Evolutionary conservation across 2,888 invertebrate species (phyloP), one percentile per base, ranked within the genome.

Genomic region (Xylota sylvarum): DNA sequence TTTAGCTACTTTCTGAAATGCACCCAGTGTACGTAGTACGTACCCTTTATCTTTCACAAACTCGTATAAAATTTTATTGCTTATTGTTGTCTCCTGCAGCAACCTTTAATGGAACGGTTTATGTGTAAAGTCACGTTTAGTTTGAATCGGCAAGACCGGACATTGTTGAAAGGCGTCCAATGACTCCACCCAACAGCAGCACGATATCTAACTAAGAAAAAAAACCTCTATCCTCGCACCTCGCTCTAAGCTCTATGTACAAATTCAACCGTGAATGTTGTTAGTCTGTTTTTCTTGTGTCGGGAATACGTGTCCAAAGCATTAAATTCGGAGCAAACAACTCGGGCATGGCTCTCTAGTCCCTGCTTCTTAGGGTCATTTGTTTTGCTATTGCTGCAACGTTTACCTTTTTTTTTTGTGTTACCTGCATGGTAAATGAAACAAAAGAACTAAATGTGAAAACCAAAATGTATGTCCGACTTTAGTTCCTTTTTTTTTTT

Each of bases 271-370:
- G 72, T 30, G 64, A 67, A 67, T 43, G 7, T 32, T 62, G 30
- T 74, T 37, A 14, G 40, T 40, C 52, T 56, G 56, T 70, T 27
- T 64, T 60, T 74, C 50, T 50, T 80, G 52, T 60, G 64, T 19
- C 23, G 58, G 27, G n/a, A 55, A 60, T 74, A 85, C 85, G 85
- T 85, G 85, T 76, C 27, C 46, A 40, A 70, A 76, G 81, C 85
- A 85, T 76, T 76, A 81, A 81, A 77, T 85, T 81, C 76, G 64
- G 85, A 76, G 65, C 81, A 85, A 85, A 85, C 72, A 76, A 80
- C 69, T 64, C 48, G 74, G 80, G 74, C 84, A 85, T 80, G 80
- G 64, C 56, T 76, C 70, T 82, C 17, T 65, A 76, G 72, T 60
- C 70, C 70, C 62, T 67, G 78, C 73, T 48, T 67, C 74, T 19